These are phyloP conservation scores for Tetramorium simillimum DNA, from an alignment of 1,140 invertebrate species.

Conservation along the genomic window DNA sequence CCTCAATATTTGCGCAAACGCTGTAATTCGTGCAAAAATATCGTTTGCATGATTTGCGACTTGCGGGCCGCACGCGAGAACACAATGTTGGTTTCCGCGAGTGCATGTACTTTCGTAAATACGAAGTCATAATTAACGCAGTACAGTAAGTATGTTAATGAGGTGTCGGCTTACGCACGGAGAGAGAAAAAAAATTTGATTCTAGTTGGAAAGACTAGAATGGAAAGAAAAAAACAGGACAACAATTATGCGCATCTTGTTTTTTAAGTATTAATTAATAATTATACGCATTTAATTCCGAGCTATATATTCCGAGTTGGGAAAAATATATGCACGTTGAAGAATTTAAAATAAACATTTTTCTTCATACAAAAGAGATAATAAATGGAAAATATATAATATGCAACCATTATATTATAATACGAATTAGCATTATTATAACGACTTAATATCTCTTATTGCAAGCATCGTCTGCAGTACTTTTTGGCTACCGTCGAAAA, in stretches of 20 bases:
- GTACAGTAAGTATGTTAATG: constrained; percentile 63
- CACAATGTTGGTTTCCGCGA: not conserved
- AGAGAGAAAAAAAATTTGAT: constrained; percentile 17
- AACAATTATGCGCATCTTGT: constrained; percentile 27
- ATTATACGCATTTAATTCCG: constrained; percentile 28
- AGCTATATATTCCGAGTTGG: not conserved
- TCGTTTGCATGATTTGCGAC: constrained; percentile 4
- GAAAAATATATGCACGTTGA: not conserved
- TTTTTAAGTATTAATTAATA: constrained; percentile 55
- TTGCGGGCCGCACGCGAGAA: not conserved
- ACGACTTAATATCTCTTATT: constrained; percentile 16
- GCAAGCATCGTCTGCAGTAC: not conserved
- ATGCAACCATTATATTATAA: not conserved
- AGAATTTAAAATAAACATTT: constrained; percentile 1
- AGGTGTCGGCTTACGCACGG: constrained; percentile 33
- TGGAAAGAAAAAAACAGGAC: not conserved
- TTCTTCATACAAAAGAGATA: not conserved
- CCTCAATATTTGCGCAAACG: not conserved
- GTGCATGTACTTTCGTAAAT: constrained; percentile 40
- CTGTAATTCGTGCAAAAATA: constrained; percentile 15
- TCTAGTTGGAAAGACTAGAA: not conserved
- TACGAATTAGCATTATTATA: not conserved
- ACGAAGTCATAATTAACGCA: constrained; percentile 58
- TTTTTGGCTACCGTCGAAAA: not conserved
- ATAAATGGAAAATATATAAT: constrained; percentile 2